Conservation (phyloP, 2,113 vertebrate species). For the Piprites chloris region DNA sequence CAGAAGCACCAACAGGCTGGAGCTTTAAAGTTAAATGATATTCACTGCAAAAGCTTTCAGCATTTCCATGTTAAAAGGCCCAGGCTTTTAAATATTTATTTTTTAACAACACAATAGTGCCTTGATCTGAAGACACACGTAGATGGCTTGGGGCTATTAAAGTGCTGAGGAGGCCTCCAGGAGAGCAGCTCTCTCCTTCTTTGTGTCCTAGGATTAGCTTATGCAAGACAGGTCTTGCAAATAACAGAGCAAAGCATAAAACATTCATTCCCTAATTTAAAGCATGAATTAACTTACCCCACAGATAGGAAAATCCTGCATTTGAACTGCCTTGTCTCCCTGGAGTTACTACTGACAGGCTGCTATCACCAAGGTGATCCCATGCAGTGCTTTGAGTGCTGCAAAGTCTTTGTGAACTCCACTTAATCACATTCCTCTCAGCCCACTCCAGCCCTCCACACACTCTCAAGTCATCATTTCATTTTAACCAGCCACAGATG, state of each 20-base stretch:
- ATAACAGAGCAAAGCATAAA: neutral
- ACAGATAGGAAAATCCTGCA: neutral
- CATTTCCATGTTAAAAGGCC: conserved; percentile 16
- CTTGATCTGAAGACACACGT: neutral
- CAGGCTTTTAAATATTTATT: conserved; percentile 8
- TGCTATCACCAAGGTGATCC: neutral
- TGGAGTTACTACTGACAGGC: neutral
- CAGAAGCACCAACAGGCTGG: neutral
- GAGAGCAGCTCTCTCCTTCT: neutral
- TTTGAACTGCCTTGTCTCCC: neutral
- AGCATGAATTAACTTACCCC: neutral
- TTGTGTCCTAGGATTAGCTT: neutral
- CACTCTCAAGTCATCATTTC: neutral
- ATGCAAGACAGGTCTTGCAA: neutral
- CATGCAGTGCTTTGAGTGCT: neutral
- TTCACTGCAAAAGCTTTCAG: neutral
- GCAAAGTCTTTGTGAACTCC: neutral
- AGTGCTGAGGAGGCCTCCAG: neutral
- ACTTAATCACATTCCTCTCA: neutral
- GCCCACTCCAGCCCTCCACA: neutral
- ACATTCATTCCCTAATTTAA: neutral
- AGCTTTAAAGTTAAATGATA: neutral
- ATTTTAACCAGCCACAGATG: neutral
- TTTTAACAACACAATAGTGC: neutral
- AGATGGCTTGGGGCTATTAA: neutral